These are phyloP conservation scores for Ceuthmochares aereus DNA, from an alignment of 2,113 vertebrate species.

Conservation along the genomic window DNA sequence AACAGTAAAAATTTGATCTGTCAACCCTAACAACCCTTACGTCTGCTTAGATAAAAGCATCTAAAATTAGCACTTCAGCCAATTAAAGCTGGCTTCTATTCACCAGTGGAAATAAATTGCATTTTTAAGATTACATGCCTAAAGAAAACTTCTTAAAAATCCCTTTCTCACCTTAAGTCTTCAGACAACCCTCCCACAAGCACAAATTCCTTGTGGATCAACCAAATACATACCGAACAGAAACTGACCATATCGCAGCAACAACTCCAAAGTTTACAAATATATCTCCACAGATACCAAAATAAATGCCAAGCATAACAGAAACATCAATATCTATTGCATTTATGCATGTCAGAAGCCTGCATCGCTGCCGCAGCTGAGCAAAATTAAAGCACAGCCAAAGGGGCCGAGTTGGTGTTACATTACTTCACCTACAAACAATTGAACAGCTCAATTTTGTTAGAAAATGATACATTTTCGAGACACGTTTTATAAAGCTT, in stretches of 20 bases:
- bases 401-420: not conserved
- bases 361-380: not conserved
- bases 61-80: not conserved
- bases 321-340: not conserved
- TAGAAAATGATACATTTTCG: not conserved
- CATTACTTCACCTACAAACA: not conserved
- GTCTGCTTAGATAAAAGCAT: not conserved
- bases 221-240: not conserved
- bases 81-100: not conserved
- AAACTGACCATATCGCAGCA: not conserved
- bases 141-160: not conserved
- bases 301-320: not conserved
- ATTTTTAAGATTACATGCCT: not conserved
- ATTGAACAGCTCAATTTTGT: not conserved
- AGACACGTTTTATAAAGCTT: not conserved
- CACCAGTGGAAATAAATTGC: not conserved
- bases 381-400: not conserved
- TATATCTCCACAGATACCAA: not conserved
- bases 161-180: not conserved
- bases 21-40: not conserved
- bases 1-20: not conserved
- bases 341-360: rapidly evolving
- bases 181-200: not conserved
- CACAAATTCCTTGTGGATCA: not conserved
- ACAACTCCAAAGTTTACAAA: not conserved